These are phyloP conservation scores for Nomada ferruginata DNA, from an alignment of 2,888 invertebrate genomes.

Conservation along the genomic window DNA sequence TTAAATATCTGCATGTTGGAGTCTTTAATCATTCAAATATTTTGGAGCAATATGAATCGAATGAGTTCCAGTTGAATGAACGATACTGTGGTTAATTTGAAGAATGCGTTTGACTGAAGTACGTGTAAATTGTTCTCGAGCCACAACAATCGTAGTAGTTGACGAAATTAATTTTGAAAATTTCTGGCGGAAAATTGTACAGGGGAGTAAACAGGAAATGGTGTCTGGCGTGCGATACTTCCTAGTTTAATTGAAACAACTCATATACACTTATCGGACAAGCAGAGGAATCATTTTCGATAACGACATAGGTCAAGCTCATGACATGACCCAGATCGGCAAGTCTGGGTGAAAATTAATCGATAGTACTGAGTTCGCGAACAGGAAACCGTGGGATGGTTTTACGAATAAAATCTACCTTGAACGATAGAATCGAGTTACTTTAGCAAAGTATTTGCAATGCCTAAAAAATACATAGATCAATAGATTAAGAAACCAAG, in stretches of 20 bases:
- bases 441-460: no score
- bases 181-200: background rate
- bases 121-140: background rate
- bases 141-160: no score
- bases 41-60: no score
- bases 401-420: conserved; percentile 4
- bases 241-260: conserved; percentile 15
- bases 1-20: no score
- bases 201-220: conserved; percentile 9
- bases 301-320: conserved; percentile 77
- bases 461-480: background rate
- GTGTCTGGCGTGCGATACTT: background rate
- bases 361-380: conserved; percentile 3
- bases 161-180: background rate
- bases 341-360: conserved; percentile 15
- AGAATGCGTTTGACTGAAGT: background rate
- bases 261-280: conserved; percentile 5
- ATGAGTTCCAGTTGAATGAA: no score
- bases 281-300: conserved; percentile 46
- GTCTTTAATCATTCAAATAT: no score
- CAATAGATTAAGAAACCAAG: background rate
- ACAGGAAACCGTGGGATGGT: conserved; percentile 16
- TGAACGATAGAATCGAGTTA: background rate
- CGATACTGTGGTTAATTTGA: background rate
- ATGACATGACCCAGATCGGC: conserved; percentile 62